phyloP scores from a whole-genome alignment of 2,888 invertebrate species.

The Ennomos quercinarius region DNA sequence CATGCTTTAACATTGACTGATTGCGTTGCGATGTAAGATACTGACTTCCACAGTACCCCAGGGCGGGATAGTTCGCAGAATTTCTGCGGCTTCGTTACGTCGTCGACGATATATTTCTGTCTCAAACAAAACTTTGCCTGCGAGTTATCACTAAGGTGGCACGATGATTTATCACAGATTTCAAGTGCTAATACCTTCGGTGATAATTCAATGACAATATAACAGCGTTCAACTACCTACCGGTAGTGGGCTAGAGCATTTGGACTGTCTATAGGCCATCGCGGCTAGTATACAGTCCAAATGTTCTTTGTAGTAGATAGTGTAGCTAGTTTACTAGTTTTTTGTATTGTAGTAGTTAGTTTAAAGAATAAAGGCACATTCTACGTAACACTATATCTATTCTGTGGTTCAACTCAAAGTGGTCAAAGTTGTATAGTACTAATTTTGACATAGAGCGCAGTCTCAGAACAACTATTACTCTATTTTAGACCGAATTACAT shows the following conservation, averaged over 20 bases:
- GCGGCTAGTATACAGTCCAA: no score
- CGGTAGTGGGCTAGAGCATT: no score
- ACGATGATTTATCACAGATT: not conserved
- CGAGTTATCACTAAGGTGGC: constrained; percentile 5
- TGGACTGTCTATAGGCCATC: no score
- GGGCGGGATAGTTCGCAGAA: constrained; percentile 1
- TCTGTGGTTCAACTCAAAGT: constrained; percentile 7
- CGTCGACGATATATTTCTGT: constrained; percentile 4
- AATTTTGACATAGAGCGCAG: no score
- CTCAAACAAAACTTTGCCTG: constrained; percentile 4
- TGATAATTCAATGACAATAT: not conserved
- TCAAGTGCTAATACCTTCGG: constrained; percentile 8
- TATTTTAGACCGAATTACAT: no score
- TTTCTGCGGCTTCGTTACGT: not conserved
- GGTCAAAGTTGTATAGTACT: not conserved
- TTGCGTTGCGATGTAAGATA: not conserved
- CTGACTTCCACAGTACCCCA: constrained; percentile 5
- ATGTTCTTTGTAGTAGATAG: no score
- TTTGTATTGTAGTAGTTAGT: no score
- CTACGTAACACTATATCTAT: no score
- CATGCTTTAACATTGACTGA: no score
- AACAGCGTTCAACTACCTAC: constrained; percentile 16
- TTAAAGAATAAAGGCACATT: no score
- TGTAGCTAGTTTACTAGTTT: no score
- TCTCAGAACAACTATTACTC: no score